Evolutionary conservation across 2,888 invertebrate genomes (phyloP).

Genomic region (Siphlonurus alternatus): DNA sequence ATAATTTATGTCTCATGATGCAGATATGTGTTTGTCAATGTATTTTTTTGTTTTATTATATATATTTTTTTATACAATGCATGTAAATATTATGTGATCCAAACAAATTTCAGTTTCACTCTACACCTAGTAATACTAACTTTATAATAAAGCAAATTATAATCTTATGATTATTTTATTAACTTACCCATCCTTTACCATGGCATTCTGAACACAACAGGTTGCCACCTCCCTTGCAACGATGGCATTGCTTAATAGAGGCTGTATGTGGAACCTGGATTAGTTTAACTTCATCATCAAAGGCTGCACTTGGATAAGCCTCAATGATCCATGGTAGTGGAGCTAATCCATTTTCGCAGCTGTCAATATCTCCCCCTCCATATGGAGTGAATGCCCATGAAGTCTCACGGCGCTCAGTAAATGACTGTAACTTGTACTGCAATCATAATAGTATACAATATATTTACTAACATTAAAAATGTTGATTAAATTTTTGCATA

Average conservation of each 20-base stretch:
- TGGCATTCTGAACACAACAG: conserved; percentile 25
- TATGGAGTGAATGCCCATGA: conserved; percentile 33
- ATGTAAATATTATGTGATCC: background rate
- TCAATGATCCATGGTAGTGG: conserved; percentile 31
- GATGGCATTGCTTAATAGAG: conserved; percentile 28
- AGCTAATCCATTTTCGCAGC: conserved; percentile 23
- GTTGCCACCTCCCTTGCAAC: conserved; percentile 26
- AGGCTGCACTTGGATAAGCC: conserved; percentile 24
- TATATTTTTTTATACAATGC: too few species aligned
- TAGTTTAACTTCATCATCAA: conserved; percentile 27
- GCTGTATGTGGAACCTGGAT: conserved; percentile 34
- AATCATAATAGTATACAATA: conserved; percentile 4
- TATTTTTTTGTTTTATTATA: too few species aligned
- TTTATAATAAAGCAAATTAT: too few species aligned
- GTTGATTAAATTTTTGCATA: too few species aligned
- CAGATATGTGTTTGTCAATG: too few species aligned
- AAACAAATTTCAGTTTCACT: too few species aligned
- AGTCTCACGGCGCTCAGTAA: conserved; percentile 31
- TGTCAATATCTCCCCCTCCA: conserved; percentile 27
- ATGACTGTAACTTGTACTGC: conserved; percentile 34
- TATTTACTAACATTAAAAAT: too few species aligned
- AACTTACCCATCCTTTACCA: conserved; percentile 29
- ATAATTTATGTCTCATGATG: too few species aligned
- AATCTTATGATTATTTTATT: too few species aligned
- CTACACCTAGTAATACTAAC: too few species aligned